Evolutionary conservation across 1,140 invertebrate species (phyloP).

Genomic region (Hyphantria cunea): DNA sequence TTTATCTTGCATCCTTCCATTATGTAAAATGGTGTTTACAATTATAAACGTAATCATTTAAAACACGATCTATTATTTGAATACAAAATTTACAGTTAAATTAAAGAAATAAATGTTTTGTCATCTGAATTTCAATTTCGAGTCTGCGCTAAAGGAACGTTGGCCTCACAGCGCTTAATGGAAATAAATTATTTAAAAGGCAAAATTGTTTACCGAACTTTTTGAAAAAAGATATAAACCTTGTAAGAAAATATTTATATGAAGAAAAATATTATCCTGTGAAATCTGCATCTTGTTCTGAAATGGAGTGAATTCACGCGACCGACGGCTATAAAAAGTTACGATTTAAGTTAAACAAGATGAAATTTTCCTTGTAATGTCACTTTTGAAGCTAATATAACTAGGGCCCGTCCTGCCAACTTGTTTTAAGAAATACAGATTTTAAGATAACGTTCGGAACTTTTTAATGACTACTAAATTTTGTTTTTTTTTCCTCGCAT

Average conservation of each 20-base stretch:
- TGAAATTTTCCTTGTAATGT: conserved; percentile 54
- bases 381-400: conserved; percentile 42
- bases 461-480: conserved; percentile 33
- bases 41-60: too few species aligned
- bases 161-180: conserved; percentile 10
- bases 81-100: neutral
- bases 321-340: conserved; percentile 51
- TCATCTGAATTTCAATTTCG: conserved; percentile 1
- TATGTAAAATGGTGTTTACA: too few species aligned
- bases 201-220: neutral
- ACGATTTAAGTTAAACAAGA: conserved; percentile 55
- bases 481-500: conserved; percentile 10
- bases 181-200: conserved; percentile 16
- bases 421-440: conserved; percentile 32
- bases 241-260: conserved; percentile 4
- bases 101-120: neutral
- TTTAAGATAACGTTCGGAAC: conserved; percentile 36
- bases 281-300: conserved; percentile 15
- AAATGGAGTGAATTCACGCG: conserved; percentile 34
- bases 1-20: too few species aligned
- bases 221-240: neutral
- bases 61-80: too few species aligned
- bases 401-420: conserved; percentile 19
- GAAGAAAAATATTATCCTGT: conserved; percentile 16
- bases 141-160: neutral